Evolutionary conservation across 2,888 invertebrate genomes (phyloP).

Genomic region (Sarcophaga subvicina): DNA sequence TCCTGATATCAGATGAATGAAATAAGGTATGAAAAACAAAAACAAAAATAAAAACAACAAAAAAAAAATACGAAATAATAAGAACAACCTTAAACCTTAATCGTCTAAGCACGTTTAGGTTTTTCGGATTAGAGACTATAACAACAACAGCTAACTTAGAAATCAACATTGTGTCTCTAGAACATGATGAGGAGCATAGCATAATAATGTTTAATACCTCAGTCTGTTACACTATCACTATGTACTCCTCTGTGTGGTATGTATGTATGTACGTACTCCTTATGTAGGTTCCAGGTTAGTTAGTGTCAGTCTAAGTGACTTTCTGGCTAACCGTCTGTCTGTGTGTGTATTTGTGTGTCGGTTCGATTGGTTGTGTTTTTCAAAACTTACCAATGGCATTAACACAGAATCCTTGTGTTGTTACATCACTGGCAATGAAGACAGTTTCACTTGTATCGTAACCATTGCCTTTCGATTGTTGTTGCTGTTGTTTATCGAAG

Average conservation of each 20-base stretch:
- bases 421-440: conserved; percentile 85
- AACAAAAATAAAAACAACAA: conserved; percentile 14
- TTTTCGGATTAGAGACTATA: conserved; percentile 39
- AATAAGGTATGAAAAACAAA: conserved; percentile 23
- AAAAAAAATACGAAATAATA: not conserved
- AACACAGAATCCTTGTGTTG: conserved; percentile 81
- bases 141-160: conserved; percentile 21
- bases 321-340: conserved; percentile 19
- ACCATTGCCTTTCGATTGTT: conserved; percentile 82
- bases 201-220: conserved; percentile 53
- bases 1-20: conserved; percentile 61
- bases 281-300: not conserved
- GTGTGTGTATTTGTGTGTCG: not conserved
- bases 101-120: conserved; percentile 65
- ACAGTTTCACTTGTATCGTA: conserved; percentile 86
- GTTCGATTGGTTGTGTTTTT: conserved; percentile 5
- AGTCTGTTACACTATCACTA: conserved; percentile 20
- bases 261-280: conserved; percentile 11
- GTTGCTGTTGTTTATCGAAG: conserved; percentile 85
- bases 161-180: conserved; percentile 52
- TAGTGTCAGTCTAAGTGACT: conserved; percentile 38
- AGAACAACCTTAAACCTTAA: conserved; percentile 66
- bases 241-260: conserved; percentile 42
- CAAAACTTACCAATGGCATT: conserved; percentile 81
- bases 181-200: conserved; percentile 59